Base-by-base conservation (phyloP, 92 coral and sea anemone species). In the Ricordea florida region DNA sequence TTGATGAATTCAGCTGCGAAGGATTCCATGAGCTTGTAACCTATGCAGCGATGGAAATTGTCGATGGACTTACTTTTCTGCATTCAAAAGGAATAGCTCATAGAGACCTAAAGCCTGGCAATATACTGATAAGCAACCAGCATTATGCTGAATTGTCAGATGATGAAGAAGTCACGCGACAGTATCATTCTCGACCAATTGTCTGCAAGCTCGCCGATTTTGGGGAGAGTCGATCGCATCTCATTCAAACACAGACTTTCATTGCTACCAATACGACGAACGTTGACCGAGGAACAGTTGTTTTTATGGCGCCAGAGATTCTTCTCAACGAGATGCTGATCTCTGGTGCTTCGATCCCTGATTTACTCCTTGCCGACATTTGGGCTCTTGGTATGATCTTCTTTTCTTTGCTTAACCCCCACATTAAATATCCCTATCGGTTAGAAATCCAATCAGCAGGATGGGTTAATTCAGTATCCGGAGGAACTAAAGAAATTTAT, bases 301-400 rank as follows among this genome's bases (percentile, higher is more conserved):
- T 74, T 26, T 82, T 55, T 62, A 72, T 82, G 81, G 64, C 75
- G 53, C 87, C 81, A 2, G 76, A 82, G 46, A 82, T 74, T 40
- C 62, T 81, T 24, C 46, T 60, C 5, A 29, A 50, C 28, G 68
- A 35, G 14, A 23, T 57, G 14, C 24, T 53, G 62, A 56, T 25
- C 23, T 31, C n/a, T 22, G 43, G 15, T 20, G 65, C 64, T 38
- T 30, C 24, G 16, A 57, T 57, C 34, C 34, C 44, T 0, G 63
- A 57, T 30, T 57, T 68, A 20, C 47, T 68, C 10, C 57, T 32
- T 16, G 76, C 76, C 22, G 62, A 68, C 50, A 20, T 48, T 9
- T 68, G 62, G 76, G 43, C 62, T 43, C 63, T 30, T 16, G 63
- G 44, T 30, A 57, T 57, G 42, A 27, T 31, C 24, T 16, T 57